These are phyloP conservation scores for Percopsis transmontana DNA, from an alignment of 2,113 vertebrate species.

Conservation along the genomic window DNA sequence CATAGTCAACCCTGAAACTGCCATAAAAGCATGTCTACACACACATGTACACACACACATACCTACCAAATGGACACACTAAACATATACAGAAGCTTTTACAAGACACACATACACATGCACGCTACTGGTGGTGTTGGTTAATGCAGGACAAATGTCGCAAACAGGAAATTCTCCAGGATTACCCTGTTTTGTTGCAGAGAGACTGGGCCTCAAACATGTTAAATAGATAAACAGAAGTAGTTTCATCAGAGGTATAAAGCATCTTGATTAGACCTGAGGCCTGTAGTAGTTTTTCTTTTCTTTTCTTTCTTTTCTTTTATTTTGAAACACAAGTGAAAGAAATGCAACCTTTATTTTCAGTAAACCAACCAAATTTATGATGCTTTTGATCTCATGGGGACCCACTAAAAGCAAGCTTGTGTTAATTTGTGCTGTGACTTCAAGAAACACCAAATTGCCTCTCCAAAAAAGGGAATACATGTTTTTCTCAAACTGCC, in stretches of 20 bases:
- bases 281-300: not conserved
- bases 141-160: constrained; percentile 25
- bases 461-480: not conserved
- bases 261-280: constrained; percentile 37
- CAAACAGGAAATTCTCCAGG: constrained; percentile 66
- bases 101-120: constrained; percentile 7
- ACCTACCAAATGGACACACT: not conserved
- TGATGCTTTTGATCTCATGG: no score
- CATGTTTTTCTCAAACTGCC: no score
- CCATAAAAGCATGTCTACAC: constrained; percentile 48
- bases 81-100: constrained; percentile 2
- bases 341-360: not conserved
- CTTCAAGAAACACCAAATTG: not conserved
- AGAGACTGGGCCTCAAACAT: constrained; percentile 46
- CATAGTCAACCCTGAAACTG: constrained; percentile 49
- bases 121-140: constrained; percentile 35
- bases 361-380: no score
- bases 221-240: constrained; percentile 46
- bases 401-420: not conserved
- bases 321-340: not conserved
- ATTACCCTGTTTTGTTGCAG: constrained; percentile 58
- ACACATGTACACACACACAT: not conserved
- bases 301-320: not conserved
- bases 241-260: constrained; percentile 29
- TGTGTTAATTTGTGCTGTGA: not conserved